Evolutionary conservation across 2,888 invertebrate genomes (phyloP).

Genomic region (Scotopteryx bipunctaria): DNA sequence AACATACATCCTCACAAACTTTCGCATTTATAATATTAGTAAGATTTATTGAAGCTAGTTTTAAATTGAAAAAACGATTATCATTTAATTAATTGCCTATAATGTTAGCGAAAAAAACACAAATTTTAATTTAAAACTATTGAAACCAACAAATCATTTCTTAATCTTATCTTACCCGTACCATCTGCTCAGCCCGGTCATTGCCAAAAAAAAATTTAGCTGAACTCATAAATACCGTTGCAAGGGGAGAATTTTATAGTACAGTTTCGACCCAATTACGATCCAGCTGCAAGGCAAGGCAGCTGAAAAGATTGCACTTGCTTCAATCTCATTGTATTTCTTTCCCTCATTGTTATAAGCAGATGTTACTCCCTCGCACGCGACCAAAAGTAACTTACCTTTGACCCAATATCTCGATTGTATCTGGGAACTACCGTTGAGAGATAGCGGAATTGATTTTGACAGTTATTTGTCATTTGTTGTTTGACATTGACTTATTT

Average conservation of each 20-base stretch:
- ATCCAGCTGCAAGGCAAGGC: conserved; percentile 28
- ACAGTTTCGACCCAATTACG: conserved; percentile 34
- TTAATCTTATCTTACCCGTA: conserved; percentile 33
- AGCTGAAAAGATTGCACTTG: conserved; percentile 39
- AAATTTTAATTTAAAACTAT: no score
- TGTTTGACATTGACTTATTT: conserved; percentile 13
- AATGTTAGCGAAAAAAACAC: no score
- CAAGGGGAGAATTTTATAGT: conserved; percentile 16
- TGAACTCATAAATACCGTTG: conserved; percentile 18
- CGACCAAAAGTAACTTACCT: conserved; percentile 46
- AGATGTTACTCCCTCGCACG: conserved; percentile 47
- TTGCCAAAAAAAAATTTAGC: conserved; percentile 33
- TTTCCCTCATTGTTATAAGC: conserved; percentile 28
- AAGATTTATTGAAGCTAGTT: no score
- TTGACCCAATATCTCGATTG: conserved; percentile 44
- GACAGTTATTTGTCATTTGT: conserved; percentile 28
- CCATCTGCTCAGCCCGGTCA: conserved; percentile 34
- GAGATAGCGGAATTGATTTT: conserved; percentile 12
- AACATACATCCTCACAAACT: no score
- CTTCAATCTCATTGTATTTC: conserved; percentile 28
- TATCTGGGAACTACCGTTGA: conserved; percentile 7
- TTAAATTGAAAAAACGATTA: no score
- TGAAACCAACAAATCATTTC: conserved; percentile 31
- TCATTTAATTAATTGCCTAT: no score
- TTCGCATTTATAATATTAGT: no score